phyloP scores from a whole-genome alignment of 1,140 invertebrate species.

The Drosophila rufa region DNA sequence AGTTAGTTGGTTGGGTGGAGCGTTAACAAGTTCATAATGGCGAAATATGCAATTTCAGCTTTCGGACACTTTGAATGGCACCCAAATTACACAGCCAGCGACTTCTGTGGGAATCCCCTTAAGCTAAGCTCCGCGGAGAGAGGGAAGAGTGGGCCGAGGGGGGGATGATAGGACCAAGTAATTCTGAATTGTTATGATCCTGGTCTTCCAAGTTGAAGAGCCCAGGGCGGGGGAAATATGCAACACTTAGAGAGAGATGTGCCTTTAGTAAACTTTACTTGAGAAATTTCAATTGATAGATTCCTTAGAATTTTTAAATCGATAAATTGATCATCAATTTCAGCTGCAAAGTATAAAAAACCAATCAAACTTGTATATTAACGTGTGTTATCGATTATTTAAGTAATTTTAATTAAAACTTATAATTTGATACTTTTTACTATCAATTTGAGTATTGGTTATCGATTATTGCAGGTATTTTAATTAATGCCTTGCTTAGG shows the following conservation, averaged over 20 bases:
- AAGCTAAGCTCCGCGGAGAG: background rate
- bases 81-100: conserved; percentile 42
- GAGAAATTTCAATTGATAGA: too few species aligned
- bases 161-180: background rate
- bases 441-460: too few species aligned
- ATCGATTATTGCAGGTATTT: too few species aligned
- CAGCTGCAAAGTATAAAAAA: too few species aligned
- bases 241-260: background rate
- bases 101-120: conserved; percentile 13
- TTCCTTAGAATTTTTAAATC: too few species aligned
- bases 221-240: background rate
- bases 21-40: conserved; percentile 74
- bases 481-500: too few species aligned
- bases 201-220: too few species aligned
- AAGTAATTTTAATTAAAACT: too few species aligned
- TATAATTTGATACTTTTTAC: too few species aligned
- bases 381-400: too few species aligned
- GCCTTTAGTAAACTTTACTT: background rate
- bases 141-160: background rate
- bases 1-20: conserved; percentile 32
- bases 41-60: conserved; percentile 71
- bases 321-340: too few species aligned
- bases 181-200: conserved; percentile 17
- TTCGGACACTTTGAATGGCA: conserved; percentile 70
- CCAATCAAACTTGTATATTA: too few species aligned